phyloP scores from a whole-genome alignment of 2,113 vertebrate genomes.

The Copsychus sechellarum region DNA sequence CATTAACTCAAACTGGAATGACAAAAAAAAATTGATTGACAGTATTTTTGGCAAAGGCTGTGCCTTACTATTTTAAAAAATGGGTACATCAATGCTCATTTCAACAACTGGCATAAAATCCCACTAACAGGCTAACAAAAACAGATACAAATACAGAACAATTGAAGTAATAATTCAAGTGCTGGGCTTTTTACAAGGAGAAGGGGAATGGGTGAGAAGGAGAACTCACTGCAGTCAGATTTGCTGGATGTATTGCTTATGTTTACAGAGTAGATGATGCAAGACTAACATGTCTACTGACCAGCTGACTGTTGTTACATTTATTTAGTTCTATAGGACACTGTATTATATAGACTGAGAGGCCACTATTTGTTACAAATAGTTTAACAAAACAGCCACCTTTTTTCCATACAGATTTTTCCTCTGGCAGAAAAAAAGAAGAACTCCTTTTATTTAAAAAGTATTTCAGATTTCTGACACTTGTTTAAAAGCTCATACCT shows the following conservation, averaged over 20 bases:
- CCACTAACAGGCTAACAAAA: slow-evolving; percentile 84
- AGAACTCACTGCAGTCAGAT: slow-evolving; percentile 74
- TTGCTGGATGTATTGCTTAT: slow-evolving; percentile 66
- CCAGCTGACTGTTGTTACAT: slow-evolving; percentile 64
- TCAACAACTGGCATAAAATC: slow-evolving; percentile 85
- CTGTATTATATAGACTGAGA: slow-evolving; percentile 80
- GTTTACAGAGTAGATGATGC: slow-evolving; percentile 65
- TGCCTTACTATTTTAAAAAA: slow-evolving; percentile 76
- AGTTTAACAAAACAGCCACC: slow-evolving; percentile 82
- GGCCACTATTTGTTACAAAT: slow-evolving; percentile 86
- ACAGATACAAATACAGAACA: slow-evolving; percentile 85
- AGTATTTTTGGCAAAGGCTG: slow-evolving; percentile 78
- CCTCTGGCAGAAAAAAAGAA: slow-evolving; percentile 12
- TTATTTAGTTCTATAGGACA: slow-evolving; percentile 81
- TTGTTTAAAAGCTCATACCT: slow-evolving; percentile 87
- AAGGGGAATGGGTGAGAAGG: slow-evolving; percentile 65
- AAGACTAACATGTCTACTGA: slow-evolving; percentile 47
- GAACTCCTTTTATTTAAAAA: slow-evolving; percentile 74
- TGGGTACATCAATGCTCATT: slow-evolving; percentile 79
- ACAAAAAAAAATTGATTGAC: slow-evolving; percentile 70
- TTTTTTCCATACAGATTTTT: slow-evolving; percentile 42
- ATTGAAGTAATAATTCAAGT: slow-evolving; percentile 83
- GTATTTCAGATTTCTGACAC: slow-evolving; percentile 77
- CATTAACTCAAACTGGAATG: slow-evolving; percentile 84
- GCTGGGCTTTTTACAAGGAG: slow-evolving; percentile 83